These are phyloP conservation scores for Temnothorax unifasciatus DNA, from an alignment of 2,888 invertebrate genomes.

Conservation along the genomic window DNA sequence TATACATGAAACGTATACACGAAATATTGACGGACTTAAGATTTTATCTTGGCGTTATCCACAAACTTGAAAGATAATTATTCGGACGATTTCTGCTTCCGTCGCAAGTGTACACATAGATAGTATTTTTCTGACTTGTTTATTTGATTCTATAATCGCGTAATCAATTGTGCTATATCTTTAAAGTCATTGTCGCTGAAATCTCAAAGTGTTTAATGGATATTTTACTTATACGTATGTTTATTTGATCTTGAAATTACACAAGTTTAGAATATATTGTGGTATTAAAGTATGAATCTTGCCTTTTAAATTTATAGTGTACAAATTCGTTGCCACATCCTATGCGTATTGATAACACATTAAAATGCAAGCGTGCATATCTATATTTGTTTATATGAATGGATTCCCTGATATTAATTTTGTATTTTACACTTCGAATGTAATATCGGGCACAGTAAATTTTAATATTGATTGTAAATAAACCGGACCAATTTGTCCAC, in stretches of 20 bases:
- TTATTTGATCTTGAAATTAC: too few relatives aligned
- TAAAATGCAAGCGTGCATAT: neutral
- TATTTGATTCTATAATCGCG: neutral
- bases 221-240: neutral
- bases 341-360: neutral
- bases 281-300: neutral
- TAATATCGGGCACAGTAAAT: neutral
- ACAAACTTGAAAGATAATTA: constrained; percentile 24
- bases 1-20: neutral
- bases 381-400: neutral
- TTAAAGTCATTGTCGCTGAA: neutral
- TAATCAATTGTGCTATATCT: neutral
- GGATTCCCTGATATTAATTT: constrained; percentile 8
- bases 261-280: neutral
- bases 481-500: neutral
- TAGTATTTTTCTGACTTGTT: neutral
- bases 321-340: neutral
- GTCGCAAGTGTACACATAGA: neutral
- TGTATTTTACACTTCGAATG: neutral
- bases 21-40: neutral
- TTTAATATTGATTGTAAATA: neutral
- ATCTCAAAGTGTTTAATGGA: neutral
- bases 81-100: neutral
- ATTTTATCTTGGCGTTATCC: neutral
- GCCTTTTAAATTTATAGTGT: neutral